Conservation (phyloP, 1,140 invertebrate genomes). For the Apis laboriosa region DNA sequence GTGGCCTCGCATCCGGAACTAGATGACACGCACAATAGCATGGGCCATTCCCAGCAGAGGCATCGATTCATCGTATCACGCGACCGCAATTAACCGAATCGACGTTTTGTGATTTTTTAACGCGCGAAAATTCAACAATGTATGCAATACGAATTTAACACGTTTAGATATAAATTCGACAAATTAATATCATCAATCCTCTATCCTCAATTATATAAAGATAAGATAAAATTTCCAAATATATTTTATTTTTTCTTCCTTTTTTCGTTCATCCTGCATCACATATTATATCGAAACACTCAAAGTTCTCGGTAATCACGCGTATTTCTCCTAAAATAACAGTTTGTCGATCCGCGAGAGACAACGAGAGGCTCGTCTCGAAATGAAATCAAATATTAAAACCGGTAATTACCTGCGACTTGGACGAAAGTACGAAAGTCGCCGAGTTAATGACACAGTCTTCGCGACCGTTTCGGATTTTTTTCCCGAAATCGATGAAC, state of each 20-base stretch:
- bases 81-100: background rate
- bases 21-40: conserved; percentile 26
- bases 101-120: background rate
- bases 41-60: background rate
- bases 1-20: conserved; percentile 36
- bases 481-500: background rate
- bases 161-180: background rate
- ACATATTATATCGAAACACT: background rate
- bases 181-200: too few relatives aligned
- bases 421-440: conserved; percentile 14
- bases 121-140: background rate
- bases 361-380: background rate
- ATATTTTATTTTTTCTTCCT: too few relatives aligned
- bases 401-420: background rate
- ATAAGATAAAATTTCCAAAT: too few relatives aligned
- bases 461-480: background rate
- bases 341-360: background rate
- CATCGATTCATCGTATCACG: background rate
- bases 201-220: too few relatives aligned
- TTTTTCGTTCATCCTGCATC: too few relatives aligned
- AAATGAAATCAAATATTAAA: conserved; percentile 2
- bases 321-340: background rate
- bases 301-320: background rate
- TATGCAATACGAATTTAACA: too few relatives aligned
- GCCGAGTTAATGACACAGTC: conserved; percentile 16